Percentiles rank a stretch among this genome's conserved stretches.
These are phyloP conservation scores for Hippopotamus amphibius DNA, from an alignment of 2,113 vertebrate genomes.

Conservation along the genomic window DNA sequence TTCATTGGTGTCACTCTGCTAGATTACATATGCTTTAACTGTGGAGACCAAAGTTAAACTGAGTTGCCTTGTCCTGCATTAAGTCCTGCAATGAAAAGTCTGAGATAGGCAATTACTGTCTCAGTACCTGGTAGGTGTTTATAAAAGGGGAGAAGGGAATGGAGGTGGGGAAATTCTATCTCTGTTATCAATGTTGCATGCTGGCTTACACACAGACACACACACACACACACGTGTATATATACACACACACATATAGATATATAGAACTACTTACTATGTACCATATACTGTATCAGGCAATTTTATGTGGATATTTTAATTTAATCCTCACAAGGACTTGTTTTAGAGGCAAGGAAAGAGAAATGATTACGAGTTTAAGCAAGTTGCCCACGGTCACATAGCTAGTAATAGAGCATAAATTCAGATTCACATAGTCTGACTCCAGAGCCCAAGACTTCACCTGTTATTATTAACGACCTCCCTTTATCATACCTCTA, in stretches of 20 bases:
- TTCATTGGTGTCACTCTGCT: background rate
- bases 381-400: background rate
- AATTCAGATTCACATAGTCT: slow-evolving; percentile 1
- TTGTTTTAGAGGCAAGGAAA: background rate
- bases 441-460: slow-evolving; percentile 17
- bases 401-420: background rate
- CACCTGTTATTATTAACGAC: background rate
- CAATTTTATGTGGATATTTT: background rate
- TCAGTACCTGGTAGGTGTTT: background rate
- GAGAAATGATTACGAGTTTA: slow-evolving; percentile 1
- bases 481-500: background rate
- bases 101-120: background rate
- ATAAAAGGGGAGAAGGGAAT: background rate
- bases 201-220: background rate
- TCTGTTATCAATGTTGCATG: background rate
- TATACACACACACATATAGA: background rate
- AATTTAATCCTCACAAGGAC: background rate
- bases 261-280: background rate
- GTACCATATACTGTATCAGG: background rate
- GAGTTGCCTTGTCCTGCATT: background rate
- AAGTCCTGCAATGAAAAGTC: background rate
- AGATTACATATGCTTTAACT: background rate
- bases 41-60: slow-evolving; percentile 33
- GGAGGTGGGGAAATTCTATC: background rate
- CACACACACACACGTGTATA: background rate